Evolutionary conservation across 2,797 vertebrate species (phyloP), one percentile per base, ranked within the genome.

Genomic region (Nyctalus aviator): DNA sequence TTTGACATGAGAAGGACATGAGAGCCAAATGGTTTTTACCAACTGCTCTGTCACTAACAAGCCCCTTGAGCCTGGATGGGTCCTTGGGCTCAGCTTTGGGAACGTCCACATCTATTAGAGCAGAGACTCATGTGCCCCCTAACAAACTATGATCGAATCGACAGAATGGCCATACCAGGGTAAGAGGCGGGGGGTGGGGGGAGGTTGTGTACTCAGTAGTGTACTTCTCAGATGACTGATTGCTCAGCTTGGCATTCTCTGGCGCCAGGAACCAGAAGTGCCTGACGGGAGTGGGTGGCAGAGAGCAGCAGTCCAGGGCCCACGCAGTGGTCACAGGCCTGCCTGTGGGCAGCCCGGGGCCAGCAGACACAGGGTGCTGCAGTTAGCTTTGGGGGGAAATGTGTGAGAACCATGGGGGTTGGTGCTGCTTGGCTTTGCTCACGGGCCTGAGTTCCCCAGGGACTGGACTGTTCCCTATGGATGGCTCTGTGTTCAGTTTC

Each of bases 401-500:
- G n/a, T 15, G 9, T 9, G 20, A 1, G 72, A 44, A 5, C n/a
- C 6, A 1, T 6, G 12, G 0, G n/a, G 25, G 17, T n/a, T 3
- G 5, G 64, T 41, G 21, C 37, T 1, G 0, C 68, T 30, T 0
- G 0, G 18, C 1, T 0, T 23, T 11, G 41, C 79, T 41, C 5
- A 0, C 4, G 13, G 78, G 48, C 71, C n/a, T 0, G 0, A 9
- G n/a, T 53, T 27, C 48, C 9, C 1, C 27, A 3, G 10, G 23
- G 27, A 10, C 5, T 1, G 23, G 27, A 17, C 4, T 2, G 21
- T 13, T 21, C 6, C 4, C 8, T 46, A 10, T 20, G 9, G 55
- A 7, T 1, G 44, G 15, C 27, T 62, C 32, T 32, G 18, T 18
- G 44, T 44, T 25, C 46, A n/a, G 92, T 30, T 48, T 77, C 44